Evolutionary conservation across 2,888 invertebrate genomes (phyloP), one percentile per base, ranked within the genome.

Genomic region (Tyria jacobaeae): DNA sequence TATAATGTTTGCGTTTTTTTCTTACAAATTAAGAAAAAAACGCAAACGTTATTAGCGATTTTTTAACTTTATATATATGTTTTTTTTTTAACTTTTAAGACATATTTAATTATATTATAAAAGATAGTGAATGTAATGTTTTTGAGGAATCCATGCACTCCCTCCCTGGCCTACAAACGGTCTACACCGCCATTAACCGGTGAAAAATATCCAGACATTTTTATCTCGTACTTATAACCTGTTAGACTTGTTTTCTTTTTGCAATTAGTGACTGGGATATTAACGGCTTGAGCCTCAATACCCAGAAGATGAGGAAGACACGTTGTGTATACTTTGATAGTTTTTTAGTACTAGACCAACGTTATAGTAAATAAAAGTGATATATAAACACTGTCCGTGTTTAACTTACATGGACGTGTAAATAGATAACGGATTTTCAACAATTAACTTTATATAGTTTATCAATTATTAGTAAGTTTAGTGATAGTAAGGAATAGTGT

Each of bases 161-260:
- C 85, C 54, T 24, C 85, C 72, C 86, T 86, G 85, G 57, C 34
- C 57, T 35, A 64, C 71, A 73, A 77, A 78, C 78, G 81, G 82
- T 84, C 82, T 82, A 78, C 76, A 75, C 78, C 75, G 78, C 83
- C 79, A 78, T 81, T 83, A 79, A 84, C 73, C 77, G 76, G 75
- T 86, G 83, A 87, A 89, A 89, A 89, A 85, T 87, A 84, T 73
- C 81, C 87, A 85, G 86, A 87, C 87, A 87, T 89, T 90, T 89
- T 89, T 88, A 86, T 86, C 84, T 82, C 70, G 78, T 83, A 77
- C 85, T 86, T 83, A 81, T 82, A 84, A 88, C 87, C 86, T 86
- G 84, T 81, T 81, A 82, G 74, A 67, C 73, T 70, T 78, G 73
- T 82, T 81, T 79, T 80, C 80, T 80, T 82, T 78, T 80, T 78